Conservation (phyloP, 1,140 invertebrate species). For the Ceratina calcarata region DNA sequence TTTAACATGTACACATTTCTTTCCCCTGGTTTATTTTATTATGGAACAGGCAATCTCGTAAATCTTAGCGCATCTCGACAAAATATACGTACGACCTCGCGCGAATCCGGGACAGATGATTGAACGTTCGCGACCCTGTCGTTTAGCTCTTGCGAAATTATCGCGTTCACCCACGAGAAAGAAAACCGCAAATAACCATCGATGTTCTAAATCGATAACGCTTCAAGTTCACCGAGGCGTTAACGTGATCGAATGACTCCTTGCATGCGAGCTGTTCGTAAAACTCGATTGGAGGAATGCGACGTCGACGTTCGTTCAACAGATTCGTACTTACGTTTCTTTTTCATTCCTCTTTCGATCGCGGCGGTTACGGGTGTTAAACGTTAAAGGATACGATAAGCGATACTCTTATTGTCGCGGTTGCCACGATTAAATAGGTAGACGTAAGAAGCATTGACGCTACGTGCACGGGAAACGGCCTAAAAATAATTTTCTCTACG, state of each 20-base stretch:
- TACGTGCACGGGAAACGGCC: constrained; percentile 7
- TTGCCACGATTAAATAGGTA: constrained; percentile 14
- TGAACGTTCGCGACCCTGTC: background rate
- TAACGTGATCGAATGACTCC: background rate
- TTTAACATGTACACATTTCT: no score
- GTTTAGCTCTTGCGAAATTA: background rate
- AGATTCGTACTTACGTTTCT: background rate
- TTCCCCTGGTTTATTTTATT: no score
- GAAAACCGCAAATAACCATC: background rate
- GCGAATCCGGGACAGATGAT: background rate
- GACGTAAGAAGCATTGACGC: constrained; percentile 20
- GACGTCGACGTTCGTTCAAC: no score
- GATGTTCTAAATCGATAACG: constrained; percentile 5
- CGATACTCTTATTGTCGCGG: constrained; percentile 28
- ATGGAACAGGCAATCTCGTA: no score
- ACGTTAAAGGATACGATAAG: constrained; percentile 8
- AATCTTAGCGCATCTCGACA: no score
- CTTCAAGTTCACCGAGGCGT: no score
- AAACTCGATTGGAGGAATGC: constrained; percentile 15
- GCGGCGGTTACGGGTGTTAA: no score
- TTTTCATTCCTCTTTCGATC: no score
- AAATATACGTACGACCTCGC: background rate
- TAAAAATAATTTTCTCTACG: constrained; percentile 9
- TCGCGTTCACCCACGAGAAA: background rate
- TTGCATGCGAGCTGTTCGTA: background rate